These are phyloP conservation scores for Pissodes strobi DNA, from an alignment of 1,140 invertebrate genomes.

Conservation along the genomic window DNA sequence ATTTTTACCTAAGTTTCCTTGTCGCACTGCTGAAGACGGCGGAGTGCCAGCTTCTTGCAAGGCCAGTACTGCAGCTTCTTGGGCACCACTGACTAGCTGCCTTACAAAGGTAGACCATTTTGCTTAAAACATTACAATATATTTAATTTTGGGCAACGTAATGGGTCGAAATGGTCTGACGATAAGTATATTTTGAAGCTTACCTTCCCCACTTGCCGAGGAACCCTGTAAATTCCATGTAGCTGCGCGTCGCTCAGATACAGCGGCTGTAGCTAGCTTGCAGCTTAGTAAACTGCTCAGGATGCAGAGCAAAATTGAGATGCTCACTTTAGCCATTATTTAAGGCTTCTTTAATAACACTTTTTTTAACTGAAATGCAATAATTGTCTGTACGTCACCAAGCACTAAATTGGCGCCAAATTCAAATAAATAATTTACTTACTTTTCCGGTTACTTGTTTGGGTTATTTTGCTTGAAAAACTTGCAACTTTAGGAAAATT, in stretches of 20 bases:
- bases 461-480: too few species aligned
- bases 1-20: background rate
- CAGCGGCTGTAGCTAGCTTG: background rate
- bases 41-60: background rate
- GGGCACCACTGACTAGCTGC: background rate
- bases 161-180: too few species aligned
- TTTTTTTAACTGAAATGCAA: too few species aligned
- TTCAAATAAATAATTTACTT: too few species aligned
- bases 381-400: too few species aligned
- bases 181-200: background rate
- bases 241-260: background rate
- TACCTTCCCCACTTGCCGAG: background rate
- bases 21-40: background rate
- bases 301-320: background rate
- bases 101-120: constrained; percentile 1
- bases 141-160: background rate
- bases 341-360: too few species aligned
- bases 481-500: too few species aligned
- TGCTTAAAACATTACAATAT: background rate
- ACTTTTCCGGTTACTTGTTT: too few species aligned
- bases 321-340: too few species aligned
- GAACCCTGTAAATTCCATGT: constrained; percentile 4
- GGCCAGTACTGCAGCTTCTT: background rate
- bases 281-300: background rate
- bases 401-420: too few species aligned